Evolutionary conservation across 2,797 vertebrate genomes (phyloP), one percentile per base, ranked within the genome.

Genomic region (Columba guinea): DNA sequence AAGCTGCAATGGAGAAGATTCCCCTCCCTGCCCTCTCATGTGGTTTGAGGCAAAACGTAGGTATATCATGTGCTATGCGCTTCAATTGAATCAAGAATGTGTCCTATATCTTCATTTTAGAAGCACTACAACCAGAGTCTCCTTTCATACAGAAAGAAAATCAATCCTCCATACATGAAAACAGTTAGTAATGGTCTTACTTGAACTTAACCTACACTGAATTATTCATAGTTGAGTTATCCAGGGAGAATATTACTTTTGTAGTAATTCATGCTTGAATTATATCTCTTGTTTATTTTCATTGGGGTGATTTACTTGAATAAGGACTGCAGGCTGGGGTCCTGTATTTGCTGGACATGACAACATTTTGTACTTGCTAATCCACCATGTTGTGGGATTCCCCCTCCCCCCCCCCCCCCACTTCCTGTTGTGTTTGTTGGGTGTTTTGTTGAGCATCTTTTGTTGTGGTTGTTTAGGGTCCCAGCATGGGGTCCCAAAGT

Each of bases 171-270:
- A 62, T 85, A 94, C 68, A 59, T 59, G 90, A 60, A 83, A 96
- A 83, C 85, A 83, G 87, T 95, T 95, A 91, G 91, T 85, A 95
- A 76, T 70, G 65, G 85, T 84, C 37, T 94, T 86, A 52, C 35
- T 60, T 81, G 76, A 77, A 90, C 80, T 88, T 94, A 91, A 85
- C 46, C 70, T 84, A 23, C 5, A 49, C 46, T 90, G 88, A 93
- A 93, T 96, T 92, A 94, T 91, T 95, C 70, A 82, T 88, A 68
- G 58, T 32, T 80, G 65, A 88, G 58, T 84, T 95, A 90, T 60
- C 69, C 86, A 88, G 32, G 69, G 86, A 51, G 60, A 93, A 32
- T 37, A 70, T 49, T 86, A 91, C 73, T 46, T 90, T 60, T 71
- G 80, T 53, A 84, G 53, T 35, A 58, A 69, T 9, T 69, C 44